These are phyloP conservation scores for Phyllopteryx taeniolatus DNA, from an alignment of 2,113 vertebrate species.

Conservation along the genomic window DNA sequence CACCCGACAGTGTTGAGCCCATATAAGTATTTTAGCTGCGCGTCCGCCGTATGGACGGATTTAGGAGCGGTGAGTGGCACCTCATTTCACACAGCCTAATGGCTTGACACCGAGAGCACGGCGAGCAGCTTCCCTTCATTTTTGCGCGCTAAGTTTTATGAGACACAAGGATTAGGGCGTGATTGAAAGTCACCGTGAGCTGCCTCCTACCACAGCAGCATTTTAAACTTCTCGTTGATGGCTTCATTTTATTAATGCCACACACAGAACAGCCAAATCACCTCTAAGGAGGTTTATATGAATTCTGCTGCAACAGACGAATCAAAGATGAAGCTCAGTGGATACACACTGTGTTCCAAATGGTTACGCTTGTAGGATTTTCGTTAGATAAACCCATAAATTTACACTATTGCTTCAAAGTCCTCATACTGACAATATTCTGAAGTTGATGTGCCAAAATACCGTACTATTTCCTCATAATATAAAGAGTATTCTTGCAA, in stretches of 20 bases:
- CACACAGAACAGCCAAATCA: conserved; percentile 6
- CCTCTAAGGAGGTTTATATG: conserved; percentile 21
- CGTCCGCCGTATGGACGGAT: conserved; percentile 63
- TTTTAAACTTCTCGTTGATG: conserved; percentile 39
- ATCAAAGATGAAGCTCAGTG: conserved; percentile 42
- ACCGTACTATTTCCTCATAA: neutral
- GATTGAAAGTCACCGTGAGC: conserved; percentile 62
- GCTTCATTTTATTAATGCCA: conserved; percentile 48
- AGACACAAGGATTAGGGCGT: conserved; percentile 61
- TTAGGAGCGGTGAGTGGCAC: conserved; percentile 81
- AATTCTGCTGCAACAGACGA: conserved; percentile 27
- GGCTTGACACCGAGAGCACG: conserved; percentile 77
- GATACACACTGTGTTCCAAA: neutral
- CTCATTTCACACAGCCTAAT: conserved; percentile 82
- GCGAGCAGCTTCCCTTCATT: conserved; percentile 64
- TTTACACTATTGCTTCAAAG: neutral
- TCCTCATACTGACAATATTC: neutral
- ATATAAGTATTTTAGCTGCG: conserved; percentile 7
- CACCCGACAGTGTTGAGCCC: conserved; percentile 53
- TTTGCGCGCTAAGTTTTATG: conserved; percentile 55
- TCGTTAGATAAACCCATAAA: neutral
- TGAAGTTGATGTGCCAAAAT: neutral
- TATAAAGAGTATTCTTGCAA: neutral
- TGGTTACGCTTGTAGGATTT: neutral
- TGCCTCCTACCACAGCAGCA: conserved; percentile 22